phyloP scores from a whole-genome alignment of 2,797 vertebrate species.

The Malurus leucopterus region DNA sequence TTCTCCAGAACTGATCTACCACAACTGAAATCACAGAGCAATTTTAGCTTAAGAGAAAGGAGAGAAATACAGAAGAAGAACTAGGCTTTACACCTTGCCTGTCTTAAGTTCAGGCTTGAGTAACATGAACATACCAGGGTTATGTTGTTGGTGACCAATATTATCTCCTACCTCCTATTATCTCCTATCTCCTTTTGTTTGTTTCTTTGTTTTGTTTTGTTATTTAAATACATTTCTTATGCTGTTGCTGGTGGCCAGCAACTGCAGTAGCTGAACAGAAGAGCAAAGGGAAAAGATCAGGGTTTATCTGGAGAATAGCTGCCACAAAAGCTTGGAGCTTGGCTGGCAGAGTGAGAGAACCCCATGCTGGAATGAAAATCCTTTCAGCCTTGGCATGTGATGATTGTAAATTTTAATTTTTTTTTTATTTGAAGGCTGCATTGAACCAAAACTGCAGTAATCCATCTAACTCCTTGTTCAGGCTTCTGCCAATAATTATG shows the following conservation, averaged over 20 bases:
- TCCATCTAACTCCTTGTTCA: constrained; percentile 18
- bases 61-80: neutral
- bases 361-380: constrained; percentile 47
- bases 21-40: neutral
- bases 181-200: neutral
- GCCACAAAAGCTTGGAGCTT: constrained; percentile 7
- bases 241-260: neutral
- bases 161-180: neutral
- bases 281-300: neutral
- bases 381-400: constrained; percentile 52
- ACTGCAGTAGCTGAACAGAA: neutral
- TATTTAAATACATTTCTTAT: neutral
- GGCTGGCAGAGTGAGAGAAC: neutral
- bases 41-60: neutral
- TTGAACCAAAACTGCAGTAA: constrained; percentile 32
- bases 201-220: neutral
- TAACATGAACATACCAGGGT: neutral
- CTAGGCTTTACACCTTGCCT: neutral
- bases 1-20: neutral
- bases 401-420: neutral
- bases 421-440: constrained; percentile 12
- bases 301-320: neutral
- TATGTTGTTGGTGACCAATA: neutral
- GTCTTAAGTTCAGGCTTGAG: neutral
- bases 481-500: constrained; percentile 28